phyloP scores from a whole-genome alignment of 2,888 invertebrate genomes.

The Phragmatobia fuliginosa region DNA sequence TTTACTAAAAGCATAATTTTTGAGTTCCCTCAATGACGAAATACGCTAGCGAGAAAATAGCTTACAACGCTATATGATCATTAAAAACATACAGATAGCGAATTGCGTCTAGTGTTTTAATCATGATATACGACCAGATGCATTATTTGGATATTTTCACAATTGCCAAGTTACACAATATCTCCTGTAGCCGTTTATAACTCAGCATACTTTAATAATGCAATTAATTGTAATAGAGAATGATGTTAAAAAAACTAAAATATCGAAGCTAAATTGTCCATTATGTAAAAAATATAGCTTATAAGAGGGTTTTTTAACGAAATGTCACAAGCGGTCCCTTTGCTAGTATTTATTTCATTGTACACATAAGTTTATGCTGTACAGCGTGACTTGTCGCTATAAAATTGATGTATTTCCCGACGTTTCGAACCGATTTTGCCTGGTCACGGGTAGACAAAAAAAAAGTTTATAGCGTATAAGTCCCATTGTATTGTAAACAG shows the following conservation, averaged over 20 bases:
- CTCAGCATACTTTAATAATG: background rate
- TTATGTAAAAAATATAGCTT: constrained; percentile 13
- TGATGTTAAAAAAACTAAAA: background rate
- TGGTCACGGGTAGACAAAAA: too few relatives aligned
- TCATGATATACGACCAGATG: background rate
- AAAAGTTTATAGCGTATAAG: too few relatives aligned
- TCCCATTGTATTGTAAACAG: too few relatives aligned
- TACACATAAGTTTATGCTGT: too few relatives aligned
- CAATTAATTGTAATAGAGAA: background rate
- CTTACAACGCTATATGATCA: too few relatives aligned
- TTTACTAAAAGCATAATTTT: background rate
- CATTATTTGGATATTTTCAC: background rate
- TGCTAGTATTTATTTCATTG: constrained; percentile 1
- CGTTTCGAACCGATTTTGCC: too few relatives aligned
- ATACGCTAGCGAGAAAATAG: too few relatives aligned
- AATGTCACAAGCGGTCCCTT: constrained; percentile 42
- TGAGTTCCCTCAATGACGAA: too few relatives aligned
- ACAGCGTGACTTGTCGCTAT: too few relatives aligned
- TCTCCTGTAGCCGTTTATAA: background rate
- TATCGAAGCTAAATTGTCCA: constrained; percentile 12
- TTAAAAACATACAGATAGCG: too few relatives aligned
- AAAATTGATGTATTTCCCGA: too few relatives aligned
- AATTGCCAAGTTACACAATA: background rate
- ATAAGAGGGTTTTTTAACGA: constrained; percentile 9
- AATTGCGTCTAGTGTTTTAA: too few relatives aligned